Percentiles rank a stretch among this genome's conserved stretches.
These are phyloP conservation scores for Gila robusta DNA, from an alignment of 2,797 vertebrate species.

Conservation along the genomic window DNA sequence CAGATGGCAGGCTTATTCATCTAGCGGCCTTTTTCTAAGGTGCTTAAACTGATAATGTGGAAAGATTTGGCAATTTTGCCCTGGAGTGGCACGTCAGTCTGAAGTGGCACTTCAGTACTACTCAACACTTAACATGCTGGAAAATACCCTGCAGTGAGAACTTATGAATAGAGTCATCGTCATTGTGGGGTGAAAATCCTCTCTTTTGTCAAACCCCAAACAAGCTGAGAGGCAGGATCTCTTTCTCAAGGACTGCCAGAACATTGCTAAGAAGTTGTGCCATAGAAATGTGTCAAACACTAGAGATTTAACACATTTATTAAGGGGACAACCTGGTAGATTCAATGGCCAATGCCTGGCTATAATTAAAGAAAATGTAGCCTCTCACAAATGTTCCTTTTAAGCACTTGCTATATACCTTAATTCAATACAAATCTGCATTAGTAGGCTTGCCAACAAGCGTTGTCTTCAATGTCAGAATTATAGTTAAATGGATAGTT, in stretches of 20 bases:
- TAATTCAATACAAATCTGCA: not conserved
- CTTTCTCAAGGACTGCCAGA: slow-evolving; percentile 63
- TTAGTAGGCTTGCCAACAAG: not conserved
- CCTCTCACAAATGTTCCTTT: not conserved
- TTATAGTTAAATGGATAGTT: not conserved
- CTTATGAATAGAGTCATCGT: slow-evolving; percentile 60
- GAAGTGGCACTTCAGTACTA: slow-evolving; percentile 71
- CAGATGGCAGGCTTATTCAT: slow-evolving; percentile 63
- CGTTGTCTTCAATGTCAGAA: not conserved
- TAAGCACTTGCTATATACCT: not conserved
- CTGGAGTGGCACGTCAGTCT: slow-evolving; percentile 68
- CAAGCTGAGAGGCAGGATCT: slow-evolving; percentile 58
- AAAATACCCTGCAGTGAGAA: slow-evolving; percentile 59
- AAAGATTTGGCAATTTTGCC: slow-evolving; percentile 67
- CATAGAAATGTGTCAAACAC: slow-evolving; percentile 28
- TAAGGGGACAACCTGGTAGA: not conserved
- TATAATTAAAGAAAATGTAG: not conserved
- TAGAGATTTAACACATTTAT: slow-evolving; percentile 30
- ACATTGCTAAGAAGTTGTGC: not conserved
- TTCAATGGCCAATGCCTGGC: slow-evolving; percentile 12
- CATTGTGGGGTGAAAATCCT: slow-evolving; percentile 60
- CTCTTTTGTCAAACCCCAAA: slow-evolving; percentile 50
- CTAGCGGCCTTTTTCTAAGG: slow-evolving; percentile 57
- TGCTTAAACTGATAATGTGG: slow-evolving; percentile 67
- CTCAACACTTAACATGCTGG: slow-evolving; percentile 66